These are phyloP conservation scores for Pocillopora damicornis DNA, from an alignment of 64 coral and sea anemone genomes.

Conservation along the genomic window DNA sequence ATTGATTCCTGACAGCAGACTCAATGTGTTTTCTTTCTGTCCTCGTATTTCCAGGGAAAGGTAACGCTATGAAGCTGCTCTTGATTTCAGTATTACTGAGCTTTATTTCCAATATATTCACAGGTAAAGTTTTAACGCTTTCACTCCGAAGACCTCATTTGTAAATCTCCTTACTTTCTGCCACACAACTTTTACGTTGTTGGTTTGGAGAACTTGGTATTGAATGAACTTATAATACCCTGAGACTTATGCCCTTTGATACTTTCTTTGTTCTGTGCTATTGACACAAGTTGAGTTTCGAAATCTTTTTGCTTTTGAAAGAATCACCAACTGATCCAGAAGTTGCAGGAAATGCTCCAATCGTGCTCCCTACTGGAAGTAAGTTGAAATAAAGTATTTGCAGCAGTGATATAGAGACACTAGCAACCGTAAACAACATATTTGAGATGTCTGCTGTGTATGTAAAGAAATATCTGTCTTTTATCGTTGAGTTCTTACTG, in stretches of 20 bases:
- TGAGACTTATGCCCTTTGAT: too few species aligned
- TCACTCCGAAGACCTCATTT: too few species aligned
- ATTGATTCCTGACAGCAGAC: not conserved
- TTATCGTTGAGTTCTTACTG: not conserved
- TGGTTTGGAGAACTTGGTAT: too few species aligned
- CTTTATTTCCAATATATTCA: too few species aligned
- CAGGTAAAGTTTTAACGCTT: not conserved
- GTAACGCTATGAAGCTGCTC: not conserved
- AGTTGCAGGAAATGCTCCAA: not conserved
- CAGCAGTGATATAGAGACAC: too few species aligned
- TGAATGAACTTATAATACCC: too few species aligned
- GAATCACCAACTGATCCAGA: not conserved
- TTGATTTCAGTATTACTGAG: not conserved
- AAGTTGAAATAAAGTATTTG: not conserved
- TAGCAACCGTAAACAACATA: too few species aligned
- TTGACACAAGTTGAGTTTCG: not conserved
- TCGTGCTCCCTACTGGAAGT: slow-evolving; percentile 1
- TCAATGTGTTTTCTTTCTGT: not conserved
- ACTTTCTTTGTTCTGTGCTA: not conserved
- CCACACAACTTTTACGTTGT: too few species aligned
- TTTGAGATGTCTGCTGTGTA: too few species aligned
- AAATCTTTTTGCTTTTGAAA: not conserved
- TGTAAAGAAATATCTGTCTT: not conserved
- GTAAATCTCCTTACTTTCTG: too few species aligned
- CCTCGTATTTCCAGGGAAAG: not conserved